These are phyloP conservation scores for Bicyclus anynana DNA, from an alignment of 1,140 invertebrate genomes.

Conservation along the genomic window DNA sequence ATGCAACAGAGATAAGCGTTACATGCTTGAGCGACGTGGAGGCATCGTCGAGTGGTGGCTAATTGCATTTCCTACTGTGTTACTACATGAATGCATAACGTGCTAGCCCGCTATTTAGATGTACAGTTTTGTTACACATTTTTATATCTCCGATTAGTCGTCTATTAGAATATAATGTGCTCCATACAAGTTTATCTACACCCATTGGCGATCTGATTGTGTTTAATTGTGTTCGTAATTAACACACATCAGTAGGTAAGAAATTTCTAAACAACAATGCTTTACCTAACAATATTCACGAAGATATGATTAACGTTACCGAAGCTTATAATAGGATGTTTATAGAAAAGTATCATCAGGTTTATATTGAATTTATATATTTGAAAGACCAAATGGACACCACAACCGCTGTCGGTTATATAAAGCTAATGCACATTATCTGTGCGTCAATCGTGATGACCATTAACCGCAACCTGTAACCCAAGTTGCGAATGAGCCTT, in stretches of 20 bases:
- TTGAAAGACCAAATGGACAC: constrained; percentile 4
- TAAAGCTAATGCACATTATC: constrained; percentile 20
- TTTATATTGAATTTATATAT: neutral
- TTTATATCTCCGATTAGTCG: constrained; percentile 18
- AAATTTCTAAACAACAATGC: constrained; percentile 4
- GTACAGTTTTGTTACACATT: constrained; percentile 22
- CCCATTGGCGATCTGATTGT: constrained; percentile 6
- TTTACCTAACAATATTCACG: too few species aligned
- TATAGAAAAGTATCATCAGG: too few species aligned
- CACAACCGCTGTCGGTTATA: constrained; percentile 9
- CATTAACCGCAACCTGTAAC: constrained; percentile 25
- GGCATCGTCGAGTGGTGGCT: constrained; percentile 56
- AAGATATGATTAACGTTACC: too few species aligned
- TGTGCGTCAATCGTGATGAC: constrained; percentile 23
- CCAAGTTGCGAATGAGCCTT: constrained; percentile 18
- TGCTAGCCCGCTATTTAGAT: constrained; percentile 33
- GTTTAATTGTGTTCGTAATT: neutral
- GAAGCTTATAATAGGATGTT: neutral
- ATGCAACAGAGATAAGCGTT: constrained; percentile 75
- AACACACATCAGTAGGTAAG: neutral
- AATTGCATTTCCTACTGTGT: constrained; percentile 73
- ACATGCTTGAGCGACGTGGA: constrained; percentile 62
- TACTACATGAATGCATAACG: constrained; percentile 61
- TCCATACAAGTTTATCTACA: constrained; percentile 14
- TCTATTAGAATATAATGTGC: constrained; percentile 7